Evolutionary conservation across 2,888 invertebrate species (phyloP), one percentile per base, ranked within the genome.

Genomic region (Exocentrus adspersus): DNA sequence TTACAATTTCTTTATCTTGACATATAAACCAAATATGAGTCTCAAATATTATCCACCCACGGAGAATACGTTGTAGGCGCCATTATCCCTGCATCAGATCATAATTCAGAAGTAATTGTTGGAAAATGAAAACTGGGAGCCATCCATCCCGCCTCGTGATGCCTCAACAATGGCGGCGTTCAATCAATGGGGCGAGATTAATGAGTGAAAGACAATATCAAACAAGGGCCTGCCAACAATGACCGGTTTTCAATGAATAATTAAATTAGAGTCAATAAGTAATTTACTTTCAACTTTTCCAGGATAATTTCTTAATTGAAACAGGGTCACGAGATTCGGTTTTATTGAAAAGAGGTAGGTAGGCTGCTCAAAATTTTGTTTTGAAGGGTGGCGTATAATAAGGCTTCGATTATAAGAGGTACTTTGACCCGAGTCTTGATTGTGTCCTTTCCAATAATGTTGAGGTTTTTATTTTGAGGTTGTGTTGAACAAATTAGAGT

Each of bases 141-240:
- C n/a, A n/a, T n/a, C 37, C 37, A 12, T 12, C 12, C 37, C 14
- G 12, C 12, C 37, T 37, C 12, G n/a, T 24, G 24, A n/a, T 5
- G 37, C n/a, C 12, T 1, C 12, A 2, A 37, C 37, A 37, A 37
- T 37, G 37, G 2, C n/a, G 30, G 30, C 9, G 12, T 37, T 52
- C 37, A 12, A 19, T 46, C 46, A 57, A 46, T 46, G 5, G 46
- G 42, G 19, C 28, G 56, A 57, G 56, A 57, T 57, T 57, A 54
- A 57, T 57, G 45, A 57, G 30, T 46, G 17, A 32, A 46, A 57
- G 56, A 50, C 50, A 46, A 32, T 57, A 46, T 57, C 30, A 56
- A 56, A 56, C 46, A 46, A 30, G 46, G 46, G 16, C 32, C 12
- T 17, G 16, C 6, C 5, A 45, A 57, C 56, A 57, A 32, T 46